These are phyloP conservation scores for Eupristina koningsbergeri DNA, from an alignment of 1,140 invertebrate genomes.

Conservation along the genomic window DNA sequence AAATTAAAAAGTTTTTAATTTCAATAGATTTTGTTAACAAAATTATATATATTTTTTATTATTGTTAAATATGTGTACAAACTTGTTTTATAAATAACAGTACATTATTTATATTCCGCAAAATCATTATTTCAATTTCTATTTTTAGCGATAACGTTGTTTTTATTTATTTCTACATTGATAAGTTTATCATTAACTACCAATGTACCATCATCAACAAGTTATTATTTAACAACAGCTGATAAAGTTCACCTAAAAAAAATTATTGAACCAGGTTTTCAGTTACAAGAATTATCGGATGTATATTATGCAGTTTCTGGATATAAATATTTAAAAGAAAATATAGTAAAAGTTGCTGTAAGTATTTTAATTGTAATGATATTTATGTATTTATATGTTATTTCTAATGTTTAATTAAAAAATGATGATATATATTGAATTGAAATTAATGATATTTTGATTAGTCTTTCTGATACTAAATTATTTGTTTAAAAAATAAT, in stretches of 20 bases:
- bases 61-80: no score
- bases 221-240: slow-evolving; percentile 74
- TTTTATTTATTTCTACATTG: slow-evolving; percentile 48
- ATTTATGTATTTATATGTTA: background rate
- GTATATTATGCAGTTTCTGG: slow-evolving; percentile 76
- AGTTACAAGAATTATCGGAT: slow-evolving; percentile 72
- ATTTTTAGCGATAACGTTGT: slow-evolving; percentile 54
- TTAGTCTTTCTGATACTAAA: slow-evolving; percentile 73
- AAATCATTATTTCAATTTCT: slow-evolving; percentile 16
- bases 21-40: no score
- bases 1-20: no score
- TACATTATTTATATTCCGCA: no score
- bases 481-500: slow-evolving; percentile 22
- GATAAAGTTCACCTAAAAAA: slow-evolving; percentile 74
- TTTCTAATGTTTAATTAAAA: slow-evolving; percentile 29
- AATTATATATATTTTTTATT: no score
- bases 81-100: no score
- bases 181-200: slow-evolving; percentile 50
- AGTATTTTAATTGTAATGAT: slow-evolving; percentile 52
- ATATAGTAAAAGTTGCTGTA: slow-evolving; percentile 73
- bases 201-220: slow-evolving; percentile 65
- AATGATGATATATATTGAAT: slow-evolving; percentile 61
- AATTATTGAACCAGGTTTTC: slow-evolving; percentile 74
- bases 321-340: slow-evolving; percentile 71
- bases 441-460: slow-evolving; percentile 68